These are phyloP conservation scores for Percopsis omiscomaycus DNA, from an alignment of 2,797 vertebrate species.

Conservation along the genomic window DNA sequence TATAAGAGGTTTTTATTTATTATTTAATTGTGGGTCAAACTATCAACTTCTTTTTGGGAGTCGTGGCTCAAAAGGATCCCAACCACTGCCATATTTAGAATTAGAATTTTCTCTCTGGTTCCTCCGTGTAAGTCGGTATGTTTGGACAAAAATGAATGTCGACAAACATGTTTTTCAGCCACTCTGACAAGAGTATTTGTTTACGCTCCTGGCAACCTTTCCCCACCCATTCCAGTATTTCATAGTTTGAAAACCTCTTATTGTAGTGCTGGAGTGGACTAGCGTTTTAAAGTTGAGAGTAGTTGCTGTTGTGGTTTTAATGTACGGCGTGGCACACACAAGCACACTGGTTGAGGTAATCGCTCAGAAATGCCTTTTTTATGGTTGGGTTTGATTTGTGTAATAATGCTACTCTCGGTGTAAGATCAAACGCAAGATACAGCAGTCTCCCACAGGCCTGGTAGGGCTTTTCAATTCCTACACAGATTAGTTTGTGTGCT, in stretches of 20 bases:
- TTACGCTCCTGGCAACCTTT: slow-evolving; percentile 38
- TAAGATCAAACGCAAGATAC: slow-evolving; percentile 6
- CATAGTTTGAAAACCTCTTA: slow-evolving; percentile 45
- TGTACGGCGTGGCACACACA: background rate
- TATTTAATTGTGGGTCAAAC: too few relatives aligned
- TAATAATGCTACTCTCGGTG: background rate
- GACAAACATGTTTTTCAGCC: slow-evolving; percentile 72
- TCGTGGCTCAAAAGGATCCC: too few relatives aligned
- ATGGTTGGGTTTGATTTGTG: background rate
- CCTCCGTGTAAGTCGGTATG: slow-evolving; percentile 39
- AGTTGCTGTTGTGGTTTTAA: slow-evolving; percentile 6
- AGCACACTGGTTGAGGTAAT: slow-evolving; percentile 6
- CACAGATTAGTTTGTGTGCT: slow-evolving; percentile 64
- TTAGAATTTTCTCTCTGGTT: slow-evolving; percentile 27
- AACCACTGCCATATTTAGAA: slow-evolving; percentile 9
- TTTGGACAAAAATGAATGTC: slow-evolving; percentile 61
- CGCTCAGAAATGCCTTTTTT: background rate
- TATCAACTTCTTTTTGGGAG: too few relatives aligned
- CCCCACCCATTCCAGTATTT: slow-evolving; percentile 35
- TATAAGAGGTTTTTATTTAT: slow-evolving; percentile 6
- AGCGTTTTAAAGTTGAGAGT: slow-evolving; percentile 10
- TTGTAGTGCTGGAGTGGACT: slow-evolving; percentile 37
- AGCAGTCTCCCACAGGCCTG: slow-evolving; percentile 15
- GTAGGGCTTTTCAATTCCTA: slow-evolving; percentile 31
- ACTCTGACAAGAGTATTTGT: slow-evolving; percentile 50